These are phyloP conservation scores for Elmis aenea DNA, from an alignment of 2,888 invertebrate species.

Conservation along the genomic window DNA sequence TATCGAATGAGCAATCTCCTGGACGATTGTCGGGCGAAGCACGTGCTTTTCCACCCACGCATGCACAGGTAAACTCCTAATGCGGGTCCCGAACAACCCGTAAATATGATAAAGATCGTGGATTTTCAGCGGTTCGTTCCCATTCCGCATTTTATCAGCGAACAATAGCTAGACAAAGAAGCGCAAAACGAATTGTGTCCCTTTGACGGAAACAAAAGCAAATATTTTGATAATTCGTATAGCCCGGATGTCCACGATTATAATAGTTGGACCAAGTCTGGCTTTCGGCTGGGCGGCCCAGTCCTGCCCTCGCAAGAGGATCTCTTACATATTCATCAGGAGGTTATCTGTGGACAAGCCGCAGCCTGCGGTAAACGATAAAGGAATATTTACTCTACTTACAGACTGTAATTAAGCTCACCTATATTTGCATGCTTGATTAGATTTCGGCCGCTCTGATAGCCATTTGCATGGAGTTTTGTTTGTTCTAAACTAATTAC, in stretches of 20 bases:
- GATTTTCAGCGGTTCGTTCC: no score
- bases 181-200: no score
- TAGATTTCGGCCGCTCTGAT: conserved; percentile 42
- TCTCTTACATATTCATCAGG: conserved; percentile 46
- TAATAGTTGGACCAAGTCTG: conserved; percentile 34
- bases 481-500: conserved; percentile 42
- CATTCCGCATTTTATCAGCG: no score
- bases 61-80: no score
- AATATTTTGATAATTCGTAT: conserved; percentile 30
- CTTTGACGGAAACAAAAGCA: conserved; percentile 30
- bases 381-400: conserved; percentile 48
- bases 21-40: no score
- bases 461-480: conserved; percentile 44
- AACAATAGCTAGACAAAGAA: no score
- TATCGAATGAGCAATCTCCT: no score
- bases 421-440: conserved; percentile 47
- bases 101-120: no score
- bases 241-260: conserved; percentile 21
- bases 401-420: conserved; percentile 46
- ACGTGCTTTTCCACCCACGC: no score
- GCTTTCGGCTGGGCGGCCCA: no score
- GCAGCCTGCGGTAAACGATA: conserved; percentile 43
- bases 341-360: conserved; percentile 44
- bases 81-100: no score
- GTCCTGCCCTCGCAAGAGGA: conserved; percentile 23